A percentile compares a stretch with the other conserved stretches of the same genome.
Evolutionary conservation across 1,140 invertebrate genomes (phyloP).

Genomic region (Temnothorax nylanderi): DNA sequence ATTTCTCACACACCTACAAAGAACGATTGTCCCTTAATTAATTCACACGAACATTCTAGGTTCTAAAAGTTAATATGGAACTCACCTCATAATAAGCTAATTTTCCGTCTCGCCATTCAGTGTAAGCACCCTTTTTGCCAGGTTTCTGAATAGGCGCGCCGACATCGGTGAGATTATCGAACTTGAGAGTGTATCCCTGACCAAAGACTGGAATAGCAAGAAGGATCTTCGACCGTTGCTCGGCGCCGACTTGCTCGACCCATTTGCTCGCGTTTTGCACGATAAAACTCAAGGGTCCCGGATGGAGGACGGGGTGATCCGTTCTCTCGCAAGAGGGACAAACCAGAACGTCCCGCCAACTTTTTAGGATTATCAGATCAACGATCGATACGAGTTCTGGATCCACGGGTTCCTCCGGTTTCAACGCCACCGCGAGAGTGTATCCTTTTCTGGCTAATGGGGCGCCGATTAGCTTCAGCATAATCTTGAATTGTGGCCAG

Average conservation of each 20-base stretch:
- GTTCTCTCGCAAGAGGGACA: not conserved
- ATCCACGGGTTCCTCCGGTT: conserved; percentile 76
- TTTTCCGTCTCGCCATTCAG: conserved; percentile 87
- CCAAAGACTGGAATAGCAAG: conserved; percentile 89
- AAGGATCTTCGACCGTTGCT: conserved; percentile 86
- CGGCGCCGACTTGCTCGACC: conserved; percentile 83
- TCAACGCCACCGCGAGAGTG: conserved; percentile 73
- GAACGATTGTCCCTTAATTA: conserved; percentile 85
- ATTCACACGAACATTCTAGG: not conserved
- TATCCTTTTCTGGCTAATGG: conserved; percentile 72
- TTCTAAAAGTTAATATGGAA: not conserved
- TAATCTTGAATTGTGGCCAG: conserved; percentile 63
- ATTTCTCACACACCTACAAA: conserved; percentile 88
- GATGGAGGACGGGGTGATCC: conserved; percentile 73
- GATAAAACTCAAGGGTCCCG: conserved; percentile 75
- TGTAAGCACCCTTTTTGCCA: conserved; percentile 88
- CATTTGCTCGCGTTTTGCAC: conserved; percentile 73
- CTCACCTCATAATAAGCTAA: conserved; percentile 88
- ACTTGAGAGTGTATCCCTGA: conserved; percentile 86
- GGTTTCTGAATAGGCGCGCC: conserved; percentile 82
- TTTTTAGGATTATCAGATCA: conserved; percentile 81
- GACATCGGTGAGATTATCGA: conserved; percentile 79
- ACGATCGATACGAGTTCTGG: conserved; percentile 70
- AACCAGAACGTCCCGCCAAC: conserved; percentile 76
- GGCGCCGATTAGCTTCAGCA: conserved; percentile 63